A percentile compares a stretch with the other conserved stretches of the same genome.
Evolutionary conservation across 2,113 vertebrate genomes (phyloP).

Genomic region (Chunga burmeisteri): DNA sequence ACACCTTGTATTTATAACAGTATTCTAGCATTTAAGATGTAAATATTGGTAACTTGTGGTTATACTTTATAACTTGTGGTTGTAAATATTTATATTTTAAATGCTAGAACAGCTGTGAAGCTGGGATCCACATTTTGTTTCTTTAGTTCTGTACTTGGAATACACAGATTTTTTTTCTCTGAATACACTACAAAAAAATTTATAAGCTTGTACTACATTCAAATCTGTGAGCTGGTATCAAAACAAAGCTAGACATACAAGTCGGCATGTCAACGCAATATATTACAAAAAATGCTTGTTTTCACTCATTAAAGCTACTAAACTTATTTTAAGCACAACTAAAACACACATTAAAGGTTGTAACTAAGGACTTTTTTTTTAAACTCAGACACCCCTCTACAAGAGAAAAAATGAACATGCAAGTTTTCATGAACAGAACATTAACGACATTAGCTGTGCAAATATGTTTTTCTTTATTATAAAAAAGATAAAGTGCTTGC

Average conservation of each 20-base stretch:
- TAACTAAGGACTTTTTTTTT: neutral
- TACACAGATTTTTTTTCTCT: neutral
- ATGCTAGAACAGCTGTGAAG: neutral
- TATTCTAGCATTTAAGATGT: neutral
- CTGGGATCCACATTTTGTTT: neutral
- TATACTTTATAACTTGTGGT: neutral
- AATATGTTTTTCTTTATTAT: conserved; percentile 47
- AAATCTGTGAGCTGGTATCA: neutral
- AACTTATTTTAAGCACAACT: neutral
- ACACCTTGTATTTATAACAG: neutral
- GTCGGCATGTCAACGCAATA: neutral
- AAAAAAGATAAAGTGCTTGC: conserved; percentile 15
- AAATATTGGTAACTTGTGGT: neutral
- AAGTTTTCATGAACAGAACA: conserved; percentile 7
- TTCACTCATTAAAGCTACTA: neutral
- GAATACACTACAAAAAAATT: neutral
- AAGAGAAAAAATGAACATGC: neutral
- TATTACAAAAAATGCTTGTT: neutral
- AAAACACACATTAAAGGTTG: neutral
- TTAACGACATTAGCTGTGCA: conserved; percentile 46
- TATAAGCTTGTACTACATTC: neutral
- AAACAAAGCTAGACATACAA: neutral
- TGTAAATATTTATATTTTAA: neutral
- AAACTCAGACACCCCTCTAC: neutral
- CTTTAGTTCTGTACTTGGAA: neutral